Evolutionary conservation across 2,888 invertebrate species (phyloP).

Genomic region (Plebejus anna): DNA sequence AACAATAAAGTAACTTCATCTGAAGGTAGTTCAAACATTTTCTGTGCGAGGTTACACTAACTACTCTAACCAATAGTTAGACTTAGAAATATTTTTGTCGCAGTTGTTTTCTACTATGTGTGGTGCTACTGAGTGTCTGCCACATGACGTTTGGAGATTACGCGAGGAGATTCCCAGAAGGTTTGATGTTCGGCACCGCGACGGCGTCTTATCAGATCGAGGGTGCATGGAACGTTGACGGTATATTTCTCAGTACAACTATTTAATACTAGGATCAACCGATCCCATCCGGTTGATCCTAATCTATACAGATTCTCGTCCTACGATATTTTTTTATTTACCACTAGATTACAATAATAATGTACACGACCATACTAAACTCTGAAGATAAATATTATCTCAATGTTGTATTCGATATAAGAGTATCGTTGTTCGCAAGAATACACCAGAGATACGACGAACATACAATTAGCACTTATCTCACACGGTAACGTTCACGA

Average conservation of each 20-base stretch:
- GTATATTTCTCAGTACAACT: conserved; percentile 35
- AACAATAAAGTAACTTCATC: too few species aligned
- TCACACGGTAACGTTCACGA: not conserved
- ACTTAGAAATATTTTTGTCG: not conserved
- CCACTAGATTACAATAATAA: too few species aligned
- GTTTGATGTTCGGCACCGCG: conserved; percentile 45
- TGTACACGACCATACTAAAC: not conserved
- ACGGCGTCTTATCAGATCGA: conserved; percentile 50
- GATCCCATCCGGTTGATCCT: too few species aligned
- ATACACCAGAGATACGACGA: not conserved
- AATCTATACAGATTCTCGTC: too few species aligned
- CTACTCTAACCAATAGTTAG: not conserved
- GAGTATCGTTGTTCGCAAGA: not conserved
- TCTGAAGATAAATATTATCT: not conserved
- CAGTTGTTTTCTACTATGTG: not conserved
- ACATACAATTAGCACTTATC: not conserved
- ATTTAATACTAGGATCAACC: not conserved
- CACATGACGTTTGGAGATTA: conserved; percentile 28
- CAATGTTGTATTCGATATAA: not conserved
- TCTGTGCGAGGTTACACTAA: not conserved
- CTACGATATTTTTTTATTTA: too few species aligned
- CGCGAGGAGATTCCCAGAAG: conserved; percentile 41
- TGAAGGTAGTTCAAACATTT: too few species aligned
- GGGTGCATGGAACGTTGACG: conserved; percentile 50
- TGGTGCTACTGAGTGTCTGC: not conserved